phyloP scores from a whole-genome alignment of 2,888 invertebrate genomes.

The Noctua pronuba region DNA sequence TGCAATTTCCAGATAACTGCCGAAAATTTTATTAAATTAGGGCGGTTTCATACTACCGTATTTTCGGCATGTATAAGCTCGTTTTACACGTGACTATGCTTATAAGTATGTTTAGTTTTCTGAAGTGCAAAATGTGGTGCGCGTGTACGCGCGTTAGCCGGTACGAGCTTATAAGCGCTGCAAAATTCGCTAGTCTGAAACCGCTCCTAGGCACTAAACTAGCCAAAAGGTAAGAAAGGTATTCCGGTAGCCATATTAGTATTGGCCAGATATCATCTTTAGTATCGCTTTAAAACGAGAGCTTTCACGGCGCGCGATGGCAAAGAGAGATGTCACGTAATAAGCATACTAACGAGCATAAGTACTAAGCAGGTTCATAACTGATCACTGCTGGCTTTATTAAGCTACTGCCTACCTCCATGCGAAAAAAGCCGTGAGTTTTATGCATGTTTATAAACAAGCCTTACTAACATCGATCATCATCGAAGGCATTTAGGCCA shows the following conservation, averaged over 20 bases:
- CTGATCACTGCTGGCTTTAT: not conserved
- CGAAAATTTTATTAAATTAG: not conserved
- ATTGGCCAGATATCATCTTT: not conserved
- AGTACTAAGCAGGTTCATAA: not conserved
- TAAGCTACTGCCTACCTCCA: not conserved
- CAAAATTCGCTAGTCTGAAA: not conserved
- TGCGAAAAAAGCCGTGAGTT: not conserved
- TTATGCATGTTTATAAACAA: not conserved
- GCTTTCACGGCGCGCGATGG: not conserved
- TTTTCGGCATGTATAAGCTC: no score
- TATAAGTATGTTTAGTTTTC: no score
- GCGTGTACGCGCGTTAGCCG: no score
- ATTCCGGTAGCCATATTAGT: not conserved
- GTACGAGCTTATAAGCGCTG: no score
- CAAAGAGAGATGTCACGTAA: not conserved
- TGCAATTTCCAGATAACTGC: not conserved
- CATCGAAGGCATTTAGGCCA: not conserved
- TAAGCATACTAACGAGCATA: not conserved
- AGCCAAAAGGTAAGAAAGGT: not conserved
- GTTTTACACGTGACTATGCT: no score
- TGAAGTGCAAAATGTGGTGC: no score
- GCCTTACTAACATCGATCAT: no score
- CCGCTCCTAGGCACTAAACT: not conserved
- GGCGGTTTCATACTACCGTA: no score
- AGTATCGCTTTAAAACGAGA: not conserved